Evolutionary conservation across 2,113 vertebrate genomes (phyloP).

Genomic region (Eurystomus gularis): DNA sequence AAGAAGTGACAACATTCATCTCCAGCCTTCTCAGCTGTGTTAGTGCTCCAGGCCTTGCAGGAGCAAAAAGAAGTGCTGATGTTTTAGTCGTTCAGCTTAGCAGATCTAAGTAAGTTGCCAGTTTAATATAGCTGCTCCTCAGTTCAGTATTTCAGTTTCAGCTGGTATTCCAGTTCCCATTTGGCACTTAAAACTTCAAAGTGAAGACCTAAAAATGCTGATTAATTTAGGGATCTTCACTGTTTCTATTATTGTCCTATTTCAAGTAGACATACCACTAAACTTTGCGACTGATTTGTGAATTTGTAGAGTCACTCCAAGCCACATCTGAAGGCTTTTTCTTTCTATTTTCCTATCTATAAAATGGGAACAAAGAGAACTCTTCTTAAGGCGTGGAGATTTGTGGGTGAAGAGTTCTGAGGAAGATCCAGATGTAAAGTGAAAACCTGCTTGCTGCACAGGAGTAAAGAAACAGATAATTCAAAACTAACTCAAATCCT

Average conservation of each 20-base stretch:
- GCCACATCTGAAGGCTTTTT: not conserved
- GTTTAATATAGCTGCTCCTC: not conserved
- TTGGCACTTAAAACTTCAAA: not conserved
- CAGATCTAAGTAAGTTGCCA: not conserved
- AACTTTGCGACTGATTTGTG: not conserved
- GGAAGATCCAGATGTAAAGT: not conserved
- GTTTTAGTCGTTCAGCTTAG: not conserved
- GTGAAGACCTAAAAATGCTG: not conserved
- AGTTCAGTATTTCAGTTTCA: not conserved
- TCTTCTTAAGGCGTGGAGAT: not conserved
- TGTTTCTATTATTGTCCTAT: not conserved
- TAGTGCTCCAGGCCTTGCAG: not conserved
- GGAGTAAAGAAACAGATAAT: not conserved
- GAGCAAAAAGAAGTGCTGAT: not conserved
- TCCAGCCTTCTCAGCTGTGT: not conserved
- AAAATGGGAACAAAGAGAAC: not conserved
- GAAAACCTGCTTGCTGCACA: not conserved
- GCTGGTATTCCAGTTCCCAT: not conserved
- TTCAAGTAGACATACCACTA: not conserved
- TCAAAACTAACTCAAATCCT: not conserved
- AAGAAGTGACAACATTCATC: not conserved
- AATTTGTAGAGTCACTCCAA: not conserved
- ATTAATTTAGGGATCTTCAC: not conserved
- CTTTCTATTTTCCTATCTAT: not conserved
- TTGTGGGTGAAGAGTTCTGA: not conserved